Percentiles rank a stretch among this genome's conserved stretches.
Evolutionary conservation across 1,140 invertebrate species (phyloP).

Genomic region (Cepaea nemoralis): DNA sequence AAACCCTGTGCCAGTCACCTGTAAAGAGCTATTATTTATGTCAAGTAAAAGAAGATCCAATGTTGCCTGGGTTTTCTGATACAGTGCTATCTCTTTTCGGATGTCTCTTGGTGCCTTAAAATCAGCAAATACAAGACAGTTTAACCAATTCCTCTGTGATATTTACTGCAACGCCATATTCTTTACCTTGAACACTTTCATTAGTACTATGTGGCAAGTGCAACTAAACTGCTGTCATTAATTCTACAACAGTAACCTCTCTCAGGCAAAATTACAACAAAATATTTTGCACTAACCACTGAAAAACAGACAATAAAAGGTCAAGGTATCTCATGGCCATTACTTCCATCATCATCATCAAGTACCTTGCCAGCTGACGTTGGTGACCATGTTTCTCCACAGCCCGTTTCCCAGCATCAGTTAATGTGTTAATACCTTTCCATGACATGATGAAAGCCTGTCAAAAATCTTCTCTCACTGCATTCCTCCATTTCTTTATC

Average conservation of each 20-base stretch:
- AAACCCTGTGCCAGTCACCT: slow-evolving; percentile 38
- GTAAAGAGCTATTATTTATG: slow-evolving; percentile 20
- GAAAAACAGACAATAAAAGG: no score
- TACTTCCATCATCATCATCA: no score
- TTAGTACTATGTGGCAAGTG: not conserved
- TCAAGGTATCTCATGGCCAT: no score
- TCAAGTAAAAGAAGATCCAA: slow-evolving; percentile 38
- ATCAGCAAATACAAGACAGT: not conserved
- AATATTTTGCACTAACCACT: no score
- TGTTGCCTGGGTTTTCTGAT: slow-evolving; percentile 37
- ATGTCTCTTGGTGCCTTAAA: slow-evolving; percentile 27
- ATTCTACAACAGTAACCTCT: not conserved
- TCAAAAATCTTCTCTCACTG: no score
- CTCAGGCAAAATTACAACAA: no score
- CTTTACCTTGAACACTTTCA: not conserved
- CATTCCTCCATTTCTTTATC: no score
- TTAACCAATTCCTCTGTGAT: not conserved
- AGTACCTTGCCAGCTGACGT: no score
- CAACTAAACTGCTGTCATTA: not conserved
- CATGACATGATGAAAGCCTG: no score
- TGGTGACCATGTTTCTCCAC: no score
- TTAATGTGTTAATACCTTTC: no score
- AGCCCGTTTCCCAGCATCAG: no score
- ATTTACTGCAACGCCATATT: not conserved
- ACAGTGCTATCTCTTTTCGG: slow-evolving; percentile 31